These are phyloP conservation scores for Eospalax fontanierii DNA, from an alignment of 2,797 vertebrate species.

Conservation along the genomic window DNA sequence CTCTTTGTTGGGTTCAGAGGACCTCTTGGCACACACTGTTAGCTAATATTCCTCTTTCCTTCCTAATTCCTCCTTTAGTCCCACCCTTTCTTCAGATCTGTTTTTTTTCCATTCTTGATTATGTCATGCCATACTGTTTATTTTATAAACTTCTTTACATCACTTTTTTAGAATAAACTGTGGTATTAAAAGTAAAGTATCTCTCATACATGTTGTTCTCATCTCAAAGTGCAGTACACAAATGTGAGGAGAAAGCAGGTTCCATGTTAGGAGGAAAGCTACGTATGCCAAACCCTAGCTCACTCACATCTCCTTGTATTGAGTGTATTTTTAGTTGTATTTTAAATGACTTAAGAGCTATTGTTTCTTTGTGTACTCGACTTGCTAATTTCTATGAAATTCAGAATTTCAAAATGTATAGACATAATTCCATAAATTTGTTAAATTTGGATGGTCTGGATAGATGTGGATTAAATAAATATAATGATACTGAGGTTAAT, in stretches of 20 bases:
- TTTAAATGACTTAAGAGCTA: conserved; percentile 21
- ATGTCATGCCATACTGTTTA: background rate
- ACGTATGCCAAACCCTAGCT: background rate
- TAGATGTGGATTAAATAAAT: background rate
- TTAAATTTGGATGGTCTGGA: background rate
- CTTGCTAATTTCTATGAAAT: conserved; percentile 22
- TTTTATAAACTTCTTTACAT: conserved; percentile 5
- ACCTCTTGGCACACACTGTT: background rate
- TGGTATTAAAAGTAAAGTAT: conserved; percentile 3
- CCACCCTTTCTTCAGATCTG: background rate
- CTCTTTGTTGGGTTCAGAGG: background rate
- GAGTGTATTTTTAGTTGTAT: conserved; percentile 42
- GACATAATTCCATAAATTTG: conserved; percentile 15
- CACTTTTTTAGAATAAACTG: conserved; percentile 11
- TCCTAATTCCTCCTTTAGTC: background rate
- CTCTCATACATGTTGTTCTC: background rate
- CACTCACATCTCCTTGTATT: background rate
- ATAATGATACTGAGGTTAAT: conserved; percentile 3
- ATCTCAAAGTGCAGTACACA: background rate
- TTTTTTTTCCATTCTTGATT: conserved; percentile 3
- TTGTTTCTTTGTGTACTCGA: conserved; percentile 12
- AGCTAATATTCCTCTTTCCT: background rate
- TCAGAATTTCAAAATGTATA: conserved; percentile 45
- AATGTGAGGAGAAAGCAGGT: background rate
- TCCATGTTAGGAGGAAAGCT: background rate